Evolutionary conservation across 2,797 vertebrate genomes (phyloP).

Genomic region (Pseudochromis fuscus): DNA sequence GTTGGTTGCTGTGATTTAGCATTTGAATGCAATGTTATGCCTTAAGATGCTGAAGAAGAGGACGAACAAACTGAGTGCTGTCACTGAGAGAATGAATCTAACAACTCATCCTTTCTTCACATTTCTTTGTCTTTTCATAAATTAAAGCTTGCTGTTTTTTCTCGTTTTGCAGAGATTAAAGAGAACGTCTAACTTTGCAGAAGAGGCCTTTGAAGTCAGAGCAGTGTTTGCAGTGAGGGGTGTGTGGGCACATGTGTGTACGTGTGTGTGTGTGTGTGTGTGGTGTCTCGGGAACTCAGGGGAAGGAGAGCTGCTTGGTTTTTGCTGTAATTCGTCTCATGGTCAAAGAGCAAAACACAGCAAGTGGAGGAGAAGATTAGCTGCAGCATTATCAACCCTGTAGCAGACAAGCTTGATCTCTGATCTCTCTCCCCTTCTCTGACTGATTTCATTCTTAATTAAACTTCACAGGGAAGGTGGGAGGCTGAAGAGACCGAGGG

Average conservation of each 20-base stretch:
- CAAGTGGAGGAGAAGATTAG: slow-evolving; percentile 70
- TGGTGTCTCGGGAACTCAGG: slow-evolving; percentile 28
- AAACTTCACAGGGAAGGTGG: slow-evolving; percentile 67
- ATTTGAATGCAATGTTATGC: background rate
- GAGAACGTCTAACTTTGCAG: slow-evolving; percentile 58
- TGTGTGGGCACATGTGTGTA: too few relatives aligned
- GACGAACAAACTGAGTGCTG: background rate
- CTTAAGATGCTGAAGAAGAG: background rate
- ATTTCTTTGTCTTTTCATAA: slow-evolving; percentile 19
- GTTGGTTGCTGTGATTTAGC: background rate
- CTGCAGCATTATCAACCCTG: slow-evolving; percentile 66
- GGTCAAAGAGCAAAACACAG: slow-evolving; percentile 64
- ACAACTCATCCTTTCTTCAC: background rate
- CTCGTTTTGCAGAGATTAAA: slow-evolving; percentile 63
- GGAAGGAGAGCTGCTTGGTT: slow-evolving; percentile 49
- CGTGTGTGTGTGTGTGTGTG: slow-evolving; percentile 23
- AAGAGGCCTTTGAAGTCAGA: slow-evolving; percentile 59
- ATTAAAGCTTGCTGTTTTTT: slow-evolving; percentile 13
- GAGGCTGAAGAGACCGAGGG: slow-evolving; percentile 26
- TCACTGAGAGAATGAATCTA: slow-evolving; percentile 3
- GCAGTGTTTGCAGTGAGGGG: slow-evolving; percentile 12
- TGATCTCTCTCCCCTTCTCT: slow-evolving; percentile 57
- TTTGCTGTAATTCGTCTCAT: slow-evolving; percentile 26
- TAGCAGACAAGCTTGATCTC: slow-evolving; percentile 66
- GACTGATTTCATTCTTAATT: slow-evolving; percentile 75